Evolutionary conservation across 2,888 invertebrate genomes (phyloP).

Genomic region (Tenthredo scrophulariae): DNA sequence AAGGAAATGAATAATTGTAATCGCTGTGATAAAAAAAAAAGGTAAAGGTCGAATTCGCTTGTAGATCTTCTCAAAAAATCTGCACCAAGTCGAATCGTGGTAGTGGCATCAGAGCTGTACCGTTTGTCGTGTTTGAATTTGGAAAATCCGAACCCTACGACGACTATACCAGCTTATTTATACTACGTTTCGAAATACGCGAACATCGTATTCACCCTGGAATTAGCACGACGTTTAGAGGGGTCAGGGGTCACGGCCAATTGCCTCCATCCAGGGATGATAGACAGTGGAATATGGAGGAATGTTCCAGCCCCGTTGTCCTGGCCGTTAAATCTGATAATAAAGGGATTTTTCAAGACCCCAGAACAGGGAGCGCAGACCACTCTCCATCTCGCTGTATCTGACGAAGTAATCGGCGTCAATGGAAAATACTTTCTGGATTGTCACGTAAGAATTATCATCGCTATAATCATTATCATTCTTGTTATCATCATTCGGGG

Average conservation of each 20-base stretch:
- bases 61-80: constrained; percentile 87
- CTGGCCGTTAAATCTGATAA: constrained; percentile 83
- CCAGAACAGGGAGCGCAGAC: constrained; percentile 91
- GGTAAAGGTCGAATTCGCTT: not conserved
- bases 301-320: constrained; percentile 88
- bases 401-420: constrained; percentile 85
- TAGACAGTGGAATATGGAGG: constrained; percentile 91
- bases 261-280: constrained; percentile 92
- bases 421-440: constrained; percentile 91
- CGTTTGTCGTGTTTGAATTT: constrained; percentile 86
- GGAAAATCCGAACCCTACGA: constrained; percentile 88
- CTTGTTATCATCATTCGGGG: constrained; percentile 4
- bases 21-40: not conserved
- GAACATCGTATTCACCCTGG: constrained; percentile 90
- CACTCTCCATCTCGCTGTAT: constrained; percentile 86
- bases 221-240: constrained; percentile 88
- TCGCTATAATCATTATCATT: not conserved
- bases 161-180: constrained; percentile 83
- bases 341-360: constrained; percentile 88
- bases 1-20: not conserved
- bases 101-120: constrained; percentile 91
- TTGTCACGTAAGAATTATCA: constrained; percentile 80
- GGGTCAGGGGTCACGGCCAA: constrained; percentile 90
- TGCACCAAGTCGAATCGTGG: constrained; percentile 87
- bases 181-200: constrained; percentile 93